Evolutionary conservation across 2,797 vertebrate species (phyloP).

Genomic region (Coregonus ussuriensis): DNA sequence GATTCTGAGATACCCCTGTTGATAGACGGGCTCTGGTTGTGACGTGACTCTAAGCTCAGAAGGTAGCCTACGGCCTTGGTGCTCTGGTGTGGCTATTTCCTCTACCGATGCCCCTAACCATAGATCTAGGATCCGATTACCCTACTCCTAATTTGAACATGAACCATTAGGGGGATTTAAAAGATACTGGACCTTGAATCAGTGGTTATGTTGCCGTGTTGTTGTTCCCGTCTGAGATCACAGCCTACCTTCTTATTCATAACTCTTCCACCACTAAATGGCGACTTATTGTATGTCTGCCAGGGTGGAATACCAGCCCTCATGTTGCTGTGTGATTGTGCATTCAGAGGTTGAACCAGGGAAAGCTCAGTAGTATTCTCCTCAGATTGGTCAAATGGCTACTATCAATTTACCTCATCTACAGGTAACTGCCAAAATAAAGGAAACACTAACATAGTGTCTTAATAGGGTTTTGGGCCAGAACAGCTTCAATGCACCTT

Average conservation of each 20-base stretch:
- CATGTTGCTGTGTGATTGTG: not conserved
- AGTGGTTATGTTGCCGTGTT: constrained; percentile 17
- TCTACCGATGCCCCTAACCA: not conserved
- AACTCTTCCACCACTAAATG: not conserved
- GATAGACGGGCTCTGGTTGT: constrained; percentile 23
- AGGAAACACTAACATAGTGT: too few species aligned
- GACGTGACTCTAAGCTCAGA: constrained; percentile 74
- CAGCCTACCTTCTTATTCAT: not conserved
- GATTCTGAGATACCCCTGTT: constrained; percentile 33
- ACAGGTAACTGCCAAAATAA: not conserved
- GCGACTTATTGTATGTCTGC: not conserved
- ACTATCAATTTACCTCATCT: not conserved
- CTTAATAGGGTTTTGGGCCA: too few species aligned
- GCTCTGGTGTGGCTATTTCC: constrained; percentile 45
- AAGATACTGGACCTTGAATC: not conserved
- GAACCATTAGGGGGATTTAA: not conserved
- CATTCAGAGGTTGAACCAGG: not conserved
- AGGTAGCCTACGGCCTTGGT: constrained; percentile 64
- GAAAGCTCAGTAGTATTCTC: not conserved
- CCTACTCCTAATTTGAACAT: not conserved
- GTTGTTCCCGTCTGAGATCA: constrained; percentile 11
- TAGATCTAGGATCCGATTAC: not conserved
- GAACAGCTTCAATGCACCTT: too few species aligned
- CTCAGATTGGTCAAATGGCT: not conserved
- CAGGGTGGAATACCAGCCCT: not conserved